A percentile compares a stretch with the other conserved stretches of the same genome.
phyloP scores from a whole-genome alignment of 2,888 invertebrate genomes.

The Scaptodrosophila latifasciaeformis region DNA sequence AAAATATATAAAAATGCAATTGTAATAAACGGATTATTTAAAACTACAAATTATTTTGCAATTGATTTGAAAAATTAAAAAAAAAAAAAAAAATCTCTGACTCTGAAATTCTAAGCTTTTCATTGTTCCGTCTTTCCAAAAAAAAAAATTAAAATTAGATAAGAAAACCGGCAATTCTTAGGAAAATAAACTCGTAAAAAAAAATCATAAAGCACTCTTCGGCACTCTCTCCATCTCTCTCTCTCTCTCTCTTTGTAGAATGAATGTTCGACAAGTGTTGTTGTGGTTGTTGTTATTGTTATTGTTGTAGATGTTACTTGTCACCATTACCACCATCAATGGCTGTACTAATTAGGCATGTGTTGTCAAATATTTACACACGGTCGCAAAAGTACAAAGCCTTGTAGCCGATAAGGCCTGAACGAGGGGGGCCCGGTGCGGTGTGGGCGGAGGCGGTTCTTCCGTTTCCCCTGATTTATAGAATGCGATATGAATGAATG shows the following conservation, averaged over 20 bases:
- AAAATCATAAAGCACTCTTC: too few species aligned
- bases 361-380: slow-evolving; percentile 72
- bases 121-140: too few species aligned
- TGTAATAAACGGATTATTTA: too few species aligned
- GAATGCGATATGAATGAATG: slow-evolving; percentile 13
- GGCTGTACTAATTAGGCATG: slow-evolving; percentile 73
- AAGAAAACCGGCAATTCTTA: slow-evolving; percentile 40
- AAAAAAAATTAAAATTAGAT: too few species aligned
- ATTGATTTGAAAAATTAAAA: neutral
- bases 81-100: too few species aligned
- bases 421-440: neutral
- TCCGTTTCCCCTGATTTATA: slow-evolving; percentile 56
- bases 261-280: slow-evolving; percentile 38
- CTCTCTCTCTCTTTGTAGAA: neutral
- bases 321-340: slow-evolving; percentile 59
- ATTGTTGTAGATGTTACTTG: slow-evolving; percentile 30
- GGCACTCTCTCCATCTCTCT: slow-evolving; percentile 11
- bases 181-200: slow-evolving; percentile 59
- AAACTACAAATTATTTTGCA: neutral
- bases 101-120: too few species aligned
- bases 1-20: too few species aligned
- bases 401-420: slow-evolving; percentile 24
- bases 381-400: slow-evolving; percentile 69
- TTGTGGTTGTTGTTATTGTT: slow-evolving; percentile 16
- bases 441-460: slow-evolving; percentile 31